A percentile compares a stretch with the other conserved stretches of the same genome.
phyloP scores from a whole-genome alignment of 2,888 invertebrate genomes.

The Tachina grossa region DNA sequence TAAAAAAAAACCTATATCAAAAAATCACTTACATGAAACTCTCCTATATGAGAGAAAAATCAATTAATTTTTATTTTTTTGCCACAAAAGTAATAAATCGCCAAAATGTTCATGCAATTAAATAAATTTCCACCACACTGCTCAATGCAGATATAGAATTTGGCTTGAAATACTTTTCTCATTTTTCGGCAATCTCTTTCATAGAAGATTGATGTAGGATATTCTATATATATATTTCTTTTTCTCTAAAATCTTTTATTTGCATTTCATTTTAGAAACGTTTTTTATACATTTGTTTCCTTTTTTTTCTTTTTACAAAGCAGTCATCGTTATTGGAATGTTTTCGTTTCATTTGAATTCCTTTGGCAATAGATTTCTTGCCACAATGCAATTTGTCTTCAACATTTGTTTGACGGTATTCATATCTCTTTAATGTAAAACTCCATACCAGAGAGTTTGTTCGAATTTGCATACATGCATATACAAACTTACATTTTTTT shows the following conservation, averaged over 20 bases:
- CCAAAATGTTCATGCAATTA: neutral
- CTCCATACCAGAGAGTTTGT: neutral
- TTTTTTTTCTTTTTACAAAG: constrained; percentile 48
- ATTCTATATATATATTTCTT: constrained; percentile 35
- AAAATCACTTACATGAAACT: neutral
- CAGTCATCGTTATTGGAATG: constrained; percentile 71
- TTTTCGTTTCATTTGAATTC: constrained; percentile 75
- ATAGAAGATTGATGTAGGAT: constrained; percentile 41
- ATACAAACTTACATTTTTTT: constrained; percentile 2
- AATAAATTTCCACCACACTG: constrained; percentile 22
- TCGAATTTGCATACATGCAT: neutral
- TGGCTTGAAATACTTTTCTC: constrained; percentile 52
- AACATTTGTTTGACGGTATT: constrained; percentile 72
- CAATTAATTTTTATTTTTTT: neutral
- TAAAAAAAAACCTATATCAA: neutral
- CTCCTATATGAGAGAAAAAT: neutral
- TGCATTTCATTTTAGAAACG: constrained; percentile 45
- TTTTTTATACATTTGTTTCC: constrained; percentile 30
- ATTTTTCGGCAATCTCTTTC: constrained; percentile 65
- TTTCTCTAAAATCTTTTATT: constrained; percentile 28
- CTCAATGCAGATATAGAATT: constrained; percentile 52
- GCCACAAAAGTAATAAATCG: neutral
- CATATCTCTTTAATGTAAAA: constrained; percentile 36
- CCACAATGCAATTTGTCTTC: constrained; percentile 81
- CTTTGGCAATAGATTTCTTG: constrained; percentile 76